Evolutionary conservation across 1,140 invertebrate genomes (phyloP), one percentile per base, ranked within the genome.

Genomic region (Ostrea edulis): DNA sequence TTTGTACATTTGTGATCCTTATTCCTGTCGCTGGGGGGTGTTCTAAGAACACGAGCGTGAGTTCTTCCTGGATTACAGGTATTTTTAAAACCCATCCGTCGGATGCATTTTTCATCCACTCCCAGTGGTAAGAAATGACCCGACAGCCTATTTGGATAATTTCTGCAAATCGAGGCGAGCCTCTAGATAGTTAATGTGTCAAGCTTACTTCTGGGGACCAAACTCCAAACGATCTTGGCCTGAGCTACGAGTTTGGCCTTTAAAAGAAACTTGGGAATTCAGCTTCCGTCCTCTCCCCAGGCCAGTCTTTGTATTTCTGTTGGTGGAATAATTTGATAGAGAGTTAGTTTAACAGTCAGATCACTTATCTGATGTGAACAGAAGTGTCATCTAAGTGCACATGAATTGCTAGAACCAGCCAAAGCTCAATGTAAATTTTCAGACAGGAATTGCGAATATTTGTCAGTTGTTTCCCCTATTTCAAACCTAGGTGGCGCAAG

Each of bases 21-120:
- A 35, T 44, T 35, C 85, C 85, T 17, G 81, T 68, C 51, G n/a
- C 9, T 65, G 71, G 58, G 17, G 88, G 85, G 20, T 52, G 17
- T 25, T 44, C 65, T 25, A 35, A 22, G 35, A 89, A 90, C 77
- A 86, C 54, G 51, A 89, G 62, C 55, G 84, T 84, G 82, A 86
- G 81, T 82, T 89, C 90, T 51, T 44, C 35, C 35, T 62, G 35
- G n/a, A 89, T 52, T 25, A n/a, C n/a, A n/a, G n/a, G n/a, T n/a
- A 89, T 44, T 12, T 88, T 35, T 29, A 91, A 84, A 82, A 89
- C 83, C 86, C 85, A 90, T 51, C 71, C 25, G 82, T 88, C 77
- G 82, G 77, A 77, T 0, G 88, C 88, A 55, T 88, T 87, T n/a
- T n/a, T n/a, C n/a, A n/a, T n/a, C n/a, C n/a, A n/a, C n/a, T n/a